phyloP scores from a whole-genome alignment of 1,140 invertebrate genomes.

The Bombus waltoni region DNA sequence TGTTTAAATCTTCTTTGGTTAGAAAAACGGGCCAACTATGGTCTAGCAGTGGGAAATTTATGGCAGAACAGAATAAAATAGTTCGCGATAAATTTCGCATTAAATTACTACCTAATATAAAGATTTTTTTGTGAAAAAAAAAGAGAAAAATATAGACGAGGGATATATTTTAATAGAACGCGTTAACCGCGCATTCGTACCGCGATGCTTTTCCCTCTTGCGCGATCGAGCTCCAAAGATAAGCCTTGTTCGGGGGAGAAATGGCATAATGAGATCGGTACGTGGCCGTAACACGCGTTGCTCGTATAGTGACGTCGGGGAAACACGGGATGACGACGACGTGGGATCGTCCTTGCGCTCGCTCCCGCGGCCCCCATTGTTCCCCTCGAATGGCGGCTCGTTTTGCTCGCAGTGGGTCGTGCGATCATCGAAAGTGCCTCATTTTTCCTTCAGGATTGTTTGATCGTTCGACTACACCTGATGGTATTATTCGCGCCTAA shows the following conservation, averaged over 20 bases:
- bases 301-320: conserved; percentile 34
- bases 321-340: conserved; percentile 61
- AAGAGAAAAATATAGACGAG: background rate
- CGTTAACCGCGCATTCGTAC: background rate
- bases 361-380: conserved; percentile 79
- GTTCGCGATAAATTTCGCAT: no score
- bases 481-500: background rate
- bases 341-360: conserved; percentile 80
- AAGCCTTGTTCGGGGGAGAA: background rate
- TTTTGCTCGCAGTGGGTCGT: conserved; percentile 55
- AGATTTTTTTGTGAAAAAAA: no score
- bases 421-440: conserved; percentile 76
- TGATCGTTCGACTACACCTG: background rate
- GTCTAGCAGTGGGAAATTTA: no score
- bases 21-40: no score
- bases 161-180: background rate
- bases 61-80: no score
- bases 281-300: conserved; percentile 26
- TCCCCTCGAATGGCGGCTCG: conserved; percentile 55
- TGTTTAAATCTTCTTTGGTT: no score
- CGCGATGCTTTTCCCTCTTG: background rate
- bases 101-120: no score
- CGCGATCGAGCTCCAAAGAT: conserved; percentile 25
- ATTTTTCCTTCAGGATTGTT: conserved; percentile 53
- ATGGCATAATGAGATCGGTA: conserved; percentile 30